Percentiles rank a stretch among this genome's conserved stretches.
Evolutionary conservation across 2,888 invertebrate species (phyloP).

Genomic region (Rhamnusium bicolor): DNA sequence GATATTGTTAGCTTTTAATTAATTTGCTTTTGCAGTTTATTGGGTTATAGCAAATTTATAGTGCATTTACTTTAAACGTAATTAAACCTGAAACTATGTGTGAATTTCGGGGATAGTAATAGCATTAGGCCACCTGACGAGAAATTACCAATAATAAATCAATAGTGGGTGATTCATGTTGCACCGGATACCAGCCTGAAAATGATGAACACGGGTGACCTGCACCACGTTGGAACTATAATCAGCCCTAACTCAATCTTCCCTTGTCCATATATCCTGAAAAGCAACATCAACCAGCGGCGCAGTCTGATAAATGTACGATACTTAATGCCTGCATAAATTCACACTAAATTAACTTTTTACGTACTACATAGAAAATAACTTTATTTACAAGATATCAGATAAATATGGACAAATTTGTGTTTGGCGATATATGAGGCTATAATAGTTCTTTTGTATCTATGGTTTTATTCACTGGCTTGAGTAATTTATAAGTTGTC

Average conservation of each 20-base stretch:
- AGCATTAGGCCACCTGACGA: slow-evolving; percentile 35
- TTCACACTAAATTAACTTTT: too few relatives aligned
- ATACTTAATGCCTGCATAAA: too few relatives aligned
- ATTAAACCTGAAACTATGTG: slow-evolving; percentile 31
- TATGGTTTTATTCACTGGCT: too few relatives aligned
- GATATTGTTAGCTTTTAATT: slow-evolving; percentile 26
- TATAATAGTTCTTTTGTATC: too few relatives aligned
- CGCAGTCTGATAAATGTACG: background rate
- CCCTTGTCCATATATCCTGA: slow-evolving; percentile 28
- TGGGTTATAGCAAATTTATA: slow-evolving; percentile 13
- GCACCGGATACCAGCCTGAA: slow-evolving; percentile 29
- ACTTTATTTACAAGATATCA: too few relatives aligned
- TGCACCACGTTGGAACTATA: slow-evolving; percentile 32
- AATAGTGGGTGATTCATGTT: slow-evolving; percentile 44
- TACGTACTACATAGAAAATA: too few relatives aligned
- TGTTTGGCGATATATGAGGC: too few relatives aligned
- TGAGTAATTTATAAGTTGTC: too few relatives aligned
- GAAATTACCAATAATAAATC: slow-evolving; percentile 43
- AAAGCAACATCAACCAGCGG: slow-evolving; percentile 11
- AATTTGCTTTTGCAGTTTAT: slow-evolving; percentile 20
- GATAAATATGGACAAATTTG: too few relatives aligned
- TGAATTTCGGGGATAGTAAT: slow-evolving; percentile 30
- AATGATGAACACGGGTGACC: slow-evolving; percentile 38
- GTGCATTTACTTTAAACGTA: slow-evolving; percentile 21
- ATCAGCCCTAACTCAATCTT: slow-evolving; percentile 40